Conservation (phyloP, 1,140 invertebrate species). For the Ptiloglossa arizonensis region DNA sequence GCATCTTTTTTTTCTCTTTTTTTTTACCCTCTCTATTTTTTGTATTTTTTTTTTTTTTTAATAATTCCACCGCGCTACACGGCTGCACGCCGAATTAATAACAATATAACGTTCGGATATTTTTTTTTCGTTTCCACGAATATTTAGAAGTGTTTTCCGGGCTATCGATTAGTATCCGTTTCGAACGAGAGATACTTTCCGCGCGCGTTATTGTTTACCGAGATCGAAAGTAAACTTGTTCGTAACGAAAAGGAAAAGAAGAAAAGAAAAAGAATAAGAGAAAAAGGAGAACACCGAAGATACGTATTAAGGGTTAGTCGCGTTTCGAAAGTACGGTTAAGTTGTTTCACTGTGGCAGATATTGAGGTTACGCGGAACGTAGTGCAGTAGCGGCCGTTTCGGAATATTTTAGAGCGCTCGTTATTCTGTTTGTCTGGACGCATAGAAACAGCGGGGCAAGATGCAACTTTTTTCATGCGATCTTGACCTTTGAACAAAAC, state of each 20-base stretch:
- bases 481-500: constrained; percentile 52
- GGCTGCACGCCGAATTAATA: not conserved
- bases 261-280: too few species aligned
- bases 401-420: constrained; percentile 24
- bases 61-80: too few species aligned
- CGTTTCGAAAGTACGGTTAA: constrained; percentile 1
- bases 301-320: not conserved
- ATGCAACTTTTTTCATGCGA: constrained; percentile 24
- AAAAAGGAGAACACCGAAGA: too few species aligned
- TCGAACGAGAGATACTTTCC: too few species aligned
- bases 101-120: not conserved
- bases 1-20: not conserved
- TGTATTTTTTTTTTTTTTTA: not conserved
- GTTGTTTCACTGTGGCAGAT: constrained; percentile 10
- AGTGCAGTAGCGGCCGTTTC: constrained; percentile 2
- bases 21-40: not conserved
- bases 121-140: not conserved
- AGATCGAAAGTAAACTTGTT: not conserved
- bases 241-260: not conserved
- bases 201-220: not conserved
- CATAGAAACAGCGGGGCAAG: constrained; percentile 5
- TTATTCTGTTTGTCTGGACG: constrained; percentile 25
- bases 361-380: constrained; percentile 6
- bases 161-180: not conserved
- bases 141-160: not conserved